Evolutionary conservation across 2,113 vertebrate species (phyloP), one percentile per base, ranked within the genome.

Genomic region (human): DNA sequence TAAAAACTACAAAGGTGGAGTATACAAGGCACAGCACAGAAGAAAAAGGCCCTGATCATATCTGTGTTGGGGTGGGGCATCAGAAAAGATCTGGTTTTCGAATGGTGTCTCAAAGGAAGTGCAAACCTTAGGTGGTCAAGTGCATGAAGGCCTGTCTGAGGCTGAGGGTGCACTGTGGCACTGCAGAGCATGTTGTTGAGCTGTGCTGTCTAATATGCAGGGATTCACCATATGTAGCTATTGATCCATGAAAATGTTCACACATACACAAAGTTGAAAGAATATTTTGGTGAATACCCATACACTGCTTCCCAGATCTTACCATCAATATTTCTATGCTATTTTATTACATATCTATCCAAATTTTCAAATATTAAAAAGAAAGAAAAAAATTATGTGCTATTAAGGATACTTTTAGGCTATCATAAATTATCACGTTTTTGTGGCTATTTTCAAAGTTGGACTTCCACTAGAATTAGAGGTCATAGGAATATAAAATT

Each of bases 391-490:
- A 40, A 73, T 2, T 35, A 84, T 22, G 22, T 83, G 11, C 43
- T 50, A 72, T 17, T 90, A 79, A 96, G 43, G 4, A 50, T 75
- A 52, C 20, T 91, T 92, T n/a, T 85, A 83, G 52, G 23, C 25
- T 57, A 55, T 90, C 25, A 78, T 43, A 91, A 94, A 52, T 88
- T 82, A 73, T 5, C 4, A 79, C 52, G 48, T 83, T 76, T 90
- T 61, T 79, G 48, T 57, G 40, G 27, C 91, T 97, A 50, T 95
- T 97, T 94, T 52, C 59, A 61, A 96, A 97, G 20, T 66, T 40
- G 17, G 14, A 82, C 43, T 82, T 92, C 61, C 5, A 57, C 6
- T 35, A 66, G 79, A 96, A 91, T 81, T 52, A 94, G 38, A 89
- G 13, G 5, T 50, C 93, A 86, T 73, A 57, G 50, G 66, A 90